Base-by-base conservation (phyloP, 2,797 vertebrate species). In the Holocentrus rufus region DNA sequence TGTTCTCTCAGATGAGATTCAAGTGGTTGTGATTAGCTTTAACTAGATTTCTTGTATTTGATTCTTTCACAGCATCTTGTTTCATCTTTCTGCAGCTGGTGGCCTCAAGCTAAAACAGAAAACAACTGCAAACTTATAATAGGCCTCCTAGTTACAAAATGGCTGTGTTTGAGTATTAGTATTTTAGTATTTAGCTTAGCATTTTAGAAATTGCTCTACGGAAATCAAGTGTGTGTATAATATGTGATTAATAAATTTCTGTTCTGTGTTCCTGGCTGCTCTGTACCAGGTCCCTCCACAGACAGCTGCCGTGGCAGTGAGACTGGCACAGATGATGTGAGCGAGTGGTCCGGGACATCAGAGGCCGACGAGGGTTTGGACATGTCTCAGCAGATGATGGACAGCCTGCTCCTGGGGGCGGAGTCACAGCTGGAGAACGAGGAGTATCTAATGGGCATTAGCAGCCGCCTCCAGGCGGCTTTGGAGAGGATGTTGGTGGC, bases 401-500 rank as follows among this genome's bases (percentile, higher is more conserved):
- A 93, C 73, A 89, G 85, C 69, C 89, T 93, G 20, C 86, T 93
- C 46, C 86, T 88, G 31, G 95, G 93, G 30, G 79, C 88, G 11
- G 95, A 93, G 83, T 80, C 95, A 25, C 94, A 93, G 80, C 92
- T 95, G 4, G 93, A 97, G 86, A 95, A 94, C n/a, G 95, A 97
- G 88, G 95, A 95, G 49, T 87, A 95, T 53, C 36, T 97, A 69
- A 89, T 95, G 83, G 94, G 91, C 75, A 92, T 97, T 84, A 95
- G 96, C 84, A 87, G 91, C 78, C 95, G 97, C 65, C 94, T 99
- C 23, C 97, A 99, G 56, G 93, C 90, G 0, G 95, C 96, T 25
- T 93, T 99, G 84, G 95, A 96, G 91, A 97, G 96, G 85, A 96
- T 99, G 81, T 82, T 99, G 50, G 94, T 96, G 92, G 92, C 95